Percentiles rank a stretch among this genome's conserved stretches.
phyloP scores from a whole-genome alignment of 2,113 vertebrate species.

The Peromyscus maniculatus region DNA sequence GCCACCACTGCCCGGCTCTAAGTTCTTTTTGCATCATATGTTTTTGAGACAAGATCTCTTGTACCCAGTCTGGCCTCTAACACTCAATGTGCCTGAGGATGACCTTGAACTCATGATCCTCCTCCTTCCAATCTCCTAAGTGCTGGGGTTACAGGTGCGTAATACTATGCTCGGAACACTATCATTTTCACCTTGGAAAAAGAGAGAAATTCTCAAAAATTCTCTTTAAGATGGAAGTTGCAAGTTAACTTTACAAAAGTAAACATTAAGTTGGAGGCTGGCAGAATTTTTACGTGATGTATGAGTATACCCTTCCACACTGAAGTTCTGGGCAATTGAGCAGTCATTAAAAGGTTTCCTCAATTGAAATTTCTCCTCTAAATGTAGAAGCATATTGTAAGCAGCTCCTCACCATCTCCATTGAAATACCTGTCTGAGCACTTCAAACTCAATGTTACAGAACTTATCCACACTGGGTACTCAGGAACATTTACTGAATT shows the following conservation, averaged over 20 bases:
- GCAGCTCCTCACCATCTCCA: not conserved
- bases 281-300: not conserved
- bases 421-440: not conserved
- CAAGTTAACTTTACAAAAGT: constrained; percentile 6
- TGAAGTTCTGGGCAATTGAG: not conserved
- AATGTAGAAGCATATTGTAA: not conserved
- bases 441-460: not conserved
- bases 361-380: not conserved
- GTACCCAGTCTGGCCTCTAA: not conserved
- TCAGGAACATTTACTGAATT: not conserved
- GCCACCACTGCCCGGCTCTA: not conserved
- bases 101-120: not conserved
- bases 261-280: not conserved
- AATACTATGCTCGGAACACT: not conserved
- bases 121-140: not conserved
- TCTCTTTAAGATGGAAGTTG: not conserved
- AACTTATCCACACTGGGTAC: not conserved
- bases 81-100: not conserved
- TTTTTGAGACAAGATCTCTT: not conserved
- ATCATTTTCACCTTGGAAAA: not conserved
- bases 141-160: not conserved
- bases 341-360: not conserved
- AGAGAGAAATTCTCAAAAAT: constrained; percentile 18
- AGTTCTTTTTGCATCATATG: not conserved
- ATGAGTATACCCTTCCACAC: not conserved